A percentile compares a stretch with the other conserved stretches of the same genome.
Evolutionary conservation across 23 tunicate genomes (phyloP).

Genomic region (Botrylloides violaceus): DNA sequence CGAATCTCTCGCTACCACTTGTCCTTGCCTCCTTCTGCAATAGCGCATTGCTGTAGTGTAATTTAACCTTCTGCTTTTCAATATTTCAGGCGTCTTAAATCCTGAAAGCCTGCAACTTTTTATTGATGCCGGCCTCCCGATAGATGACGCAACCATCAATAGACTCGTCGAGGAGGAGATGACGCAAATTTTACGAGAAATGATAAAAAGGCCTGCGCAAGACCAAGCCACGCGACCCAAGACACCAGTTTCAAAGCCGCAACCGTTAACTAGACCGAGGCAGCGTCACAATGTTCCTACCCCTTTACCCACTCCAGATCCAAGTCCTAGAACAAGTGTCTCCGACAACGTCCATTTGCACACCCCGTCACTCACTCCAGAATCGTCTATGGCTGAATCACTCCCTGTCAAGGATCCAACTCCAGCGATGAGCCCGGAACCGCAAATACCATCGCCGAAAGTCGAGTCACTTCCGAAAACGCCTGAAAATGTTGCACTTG

Average conservation of each 20-base stretch:
- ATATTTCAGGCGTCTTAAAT: slow-evolving; percentile 9
- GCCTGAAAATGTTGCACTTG: slow-evolving; percentile 6
- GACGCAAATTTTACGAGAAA: slow-evolving; percentile 20
- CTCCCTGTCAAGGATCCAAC: slow-evolving; percentile 8
- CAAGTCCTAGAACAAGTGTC: slow-evolving; percentile 9
- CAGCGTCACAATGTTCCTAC: slow-evolving; percentile 8
- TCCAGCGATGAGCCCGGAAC: slow-evolving; percentile 22
- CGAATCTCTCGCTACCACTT: no score
- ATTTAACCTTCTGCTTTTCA: not conserved
- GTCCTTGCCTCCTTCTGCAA: no score
- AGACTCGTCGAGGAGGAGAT: slow-evolving; percentile 34
- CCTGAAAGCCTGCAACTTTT: slow-evolving; percentile 28
- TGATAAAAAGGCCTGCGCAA: slow-evolving; percentile 10
- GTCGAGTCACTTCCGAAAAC: slow-evolving; percentile 24
- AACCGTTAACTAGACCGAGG: not conserved
- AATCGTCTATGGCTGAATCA: slow-evolving; percentile 38
- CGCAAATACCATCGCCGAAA: slow-evolving; percentile 9
- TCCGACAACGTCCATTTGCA: slow-evolving; percentile 8
- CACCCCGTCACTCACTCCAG: slow-evolving; percentile 39
- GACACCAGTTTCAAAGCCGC: not conserved
- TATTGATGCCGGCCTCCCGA: slow-evolving; percentile 29
- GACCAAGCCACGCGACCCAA: slow-evolving; percentile 10
- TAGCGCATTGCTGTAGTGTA: no score
- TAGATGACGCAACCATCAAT: slow-evolving; percentile 23
- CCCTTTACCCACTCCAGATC: slow-evolving; percentile 26